phyloP scores from a whole-genome alignment of 2,888 invertebrate species.

The Aleiodes testaceus region DNA sequence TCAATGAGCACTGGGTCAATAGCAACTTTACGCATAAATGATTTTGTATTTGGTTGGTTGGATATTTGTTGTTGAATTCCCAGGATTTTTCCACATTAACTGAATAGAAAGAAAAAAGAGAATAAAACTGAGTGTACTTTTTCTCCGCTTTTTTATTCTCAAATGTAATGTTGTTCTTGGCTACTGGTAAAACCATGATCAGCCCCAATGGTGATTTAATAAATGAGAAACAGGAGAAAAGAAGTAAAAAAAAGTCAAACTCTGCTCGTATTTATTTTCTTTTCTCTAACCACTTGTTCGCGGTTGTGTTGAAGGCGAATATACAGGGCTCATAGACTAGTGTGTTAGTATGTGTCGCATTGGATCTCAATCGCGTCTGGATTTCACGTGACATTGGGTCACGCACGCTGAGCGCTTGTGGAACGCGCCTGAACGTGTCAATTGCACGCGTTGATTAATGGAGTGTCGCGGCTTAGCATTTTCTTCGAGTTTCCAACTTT shows the following conservation, averaged over 20 bases:
- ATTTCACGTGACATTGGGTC: slow-evolving; percentile 50
- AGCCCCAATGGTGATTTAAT: slow-evolving; percentile 4
- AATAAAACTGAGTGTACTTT: too few relatives aligned
- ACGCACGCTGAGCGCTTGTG: slow-evolving; percentile 48
- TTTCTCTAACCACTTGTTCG: neutral
- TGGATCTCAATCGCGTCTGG: slow-evolving; percentile 47
- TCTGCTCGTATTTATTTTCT: neutral
- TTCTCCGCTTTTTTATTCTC: too few relatives aligned
- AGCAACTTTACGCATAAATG: too few relatives aligned
- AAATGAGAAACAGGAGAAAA: too few relatives aligned
- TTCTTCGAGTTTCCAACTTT: neutral
- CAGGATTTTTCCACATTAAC: too few relatives aligned
- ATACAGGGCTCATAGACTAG: neutral
- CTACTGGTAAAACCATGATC: neutral
- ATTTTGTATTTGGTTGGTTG: too few relatives aligned
- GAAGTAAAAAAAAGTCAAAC: neutral
- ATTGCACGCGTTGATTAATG: slow-evolving; percentile 20
- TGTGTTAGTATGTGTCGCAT: slow-evolving; percentile 33
- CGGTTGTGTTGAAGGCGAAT: neutral
- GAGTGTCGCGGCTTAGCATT: slow-evolving; percentile 15
- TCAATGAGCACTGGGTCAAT: too few relatives aligned
- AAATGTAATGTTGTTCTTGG: too few relatives aligned
- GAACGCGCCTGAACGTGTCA: slow-evolving; percentile 43
- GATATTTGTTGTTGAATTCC: too few relatives aligned
- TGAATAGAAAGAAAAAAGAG: too few relatives aligned